Conservation (phyloP, 2,113 vertebrate genomes). For the Ginglymostoma cirratum region DNA sequence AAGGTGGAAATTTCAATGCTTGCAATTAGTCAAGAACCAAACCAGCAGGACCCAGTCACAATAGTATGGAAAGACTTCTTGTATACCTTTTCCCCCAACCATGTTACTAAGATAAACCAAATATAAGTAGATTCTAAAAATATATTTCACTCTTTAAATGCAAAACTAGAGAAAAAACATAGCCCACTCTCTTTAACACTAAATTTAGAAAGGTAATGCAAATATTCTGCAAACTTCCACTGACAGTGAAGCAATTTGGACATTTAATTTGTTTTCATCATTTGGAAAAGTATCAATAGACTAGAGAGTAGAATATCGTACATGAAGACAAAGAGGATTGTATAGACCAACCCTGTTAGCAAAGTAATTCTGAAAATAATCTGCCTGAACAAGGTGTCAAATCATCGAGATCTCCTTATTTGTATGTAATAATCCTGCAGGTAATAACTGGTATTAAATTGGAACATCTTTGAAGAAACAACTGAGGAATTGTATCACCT, state of each 20-base stretch:
- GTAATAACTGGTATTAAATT: neutral
- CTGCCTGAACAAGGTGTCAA: neutral
- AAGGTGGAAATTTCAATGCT: too few species aligned
- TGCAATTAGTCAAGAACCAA: too few species aligned
- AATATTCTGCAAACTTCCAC: neutral
- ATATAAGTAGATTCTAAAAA: neutral
- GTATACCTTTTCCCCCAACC: neutral
- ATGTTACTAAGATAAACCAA: neutral
- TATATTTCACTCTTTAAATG: neutral
- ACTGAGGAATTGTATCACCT: neutral
- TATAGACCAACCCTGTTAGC: neutral
- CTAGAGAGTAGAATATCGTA: too few species aligned
- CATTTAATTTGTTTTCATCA: neutral
- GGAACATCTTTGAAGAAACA: neutral
- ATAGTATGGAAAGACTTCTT: neutral
- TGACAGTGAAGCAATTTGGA: neutral
- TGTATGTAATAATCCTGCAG: neutral
- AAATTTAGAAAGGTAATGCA: neutral
- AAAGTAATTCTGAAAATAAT: neutral
- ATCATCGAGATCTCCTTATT: neutral
- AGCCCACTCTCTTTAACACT: neutral
- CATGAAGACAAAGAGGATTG: neutral
- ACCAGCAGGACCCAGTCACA: neutral
- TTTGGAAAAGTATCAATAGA: too few species aligned
- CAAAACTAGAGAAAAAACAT: neutral